phyloP scores from a whole-genome alignment of 2,797 vertebrate genomes.

The Sebastiscus albofasciatus region DNA sequence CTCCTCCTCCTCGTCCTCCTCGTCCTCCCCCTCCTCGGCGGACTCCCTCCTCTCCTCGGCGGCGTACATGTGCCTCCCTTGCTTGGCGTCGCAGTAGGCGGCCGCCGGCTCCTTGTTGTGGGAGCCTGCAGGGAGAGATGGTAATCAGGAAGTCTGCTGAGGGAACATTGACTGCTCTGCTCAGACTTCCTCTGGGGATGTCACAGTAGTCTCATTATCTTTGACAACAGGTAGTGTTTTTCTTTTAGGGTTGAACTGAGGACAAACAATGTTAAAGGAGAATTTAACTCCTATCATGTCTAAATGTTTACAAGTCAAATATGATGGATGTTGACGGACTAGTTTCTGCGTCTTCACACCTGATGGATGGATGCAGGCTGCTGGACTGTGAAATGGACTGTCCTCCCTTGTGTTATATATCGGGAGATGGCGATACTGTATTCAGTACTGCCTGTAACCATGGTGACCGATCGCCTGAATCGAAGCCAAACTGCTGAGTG shows the following conservation, averaged over 20 bases:
- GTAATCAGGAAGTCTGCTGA: slow-evolving; percentile 38
- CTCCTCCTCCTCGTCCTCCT: slow-evolving; percentile 60
- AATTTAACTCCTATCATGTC: background rate
- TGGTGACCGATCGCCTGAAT: slow-evolving; percentile 65
- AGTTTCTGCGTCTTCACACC: background rate
- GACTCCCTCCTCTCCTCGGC: slow-evolving; percentile 79
- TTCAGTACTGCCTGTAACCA: slow-evolving; percentile 60
- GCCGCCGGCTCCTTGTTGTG: slow-evolving; percentile 69
- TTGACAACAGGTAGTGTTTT: slow-evolving; percentile 49
- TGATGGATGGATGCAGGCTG: slow-evolving; percentile 20
- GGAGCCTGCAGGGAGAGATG: slow-evolving; percentile 64
- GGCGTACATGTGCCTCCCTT: slow-evolving; percentile 74
- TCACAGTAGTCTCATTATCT: slow-evolving; percentile 46
- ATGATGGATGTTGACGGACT: background rate
- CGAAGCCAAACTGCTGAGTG: slow-evolving; percentile 48
- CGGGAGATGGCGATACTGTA: slow-evolving; percentile 32
- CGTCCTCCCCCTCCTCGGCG: slow-evolving; percentile 50
- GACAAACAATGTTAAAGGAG: slow-evolving; percentile 39
- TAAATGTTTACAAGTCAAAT: background rate
- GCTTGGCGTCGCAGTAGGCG: slow-evolving; percentile 70
- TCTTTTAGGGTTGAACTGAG: slow-evolving; percentile 42
- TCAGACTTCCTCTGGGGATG: slow-evolving; percentile 31
- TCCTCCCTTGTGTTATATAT: slow-evolving; percentile 42
- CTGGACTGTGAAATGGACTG: slow-evolving; percentile 36
- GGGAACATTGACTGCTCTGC: slow-evolving; percentile 27